Conservation (phyloP, 2,888 invertebrate genomes). For the Cosmia pyralina region DNA sequence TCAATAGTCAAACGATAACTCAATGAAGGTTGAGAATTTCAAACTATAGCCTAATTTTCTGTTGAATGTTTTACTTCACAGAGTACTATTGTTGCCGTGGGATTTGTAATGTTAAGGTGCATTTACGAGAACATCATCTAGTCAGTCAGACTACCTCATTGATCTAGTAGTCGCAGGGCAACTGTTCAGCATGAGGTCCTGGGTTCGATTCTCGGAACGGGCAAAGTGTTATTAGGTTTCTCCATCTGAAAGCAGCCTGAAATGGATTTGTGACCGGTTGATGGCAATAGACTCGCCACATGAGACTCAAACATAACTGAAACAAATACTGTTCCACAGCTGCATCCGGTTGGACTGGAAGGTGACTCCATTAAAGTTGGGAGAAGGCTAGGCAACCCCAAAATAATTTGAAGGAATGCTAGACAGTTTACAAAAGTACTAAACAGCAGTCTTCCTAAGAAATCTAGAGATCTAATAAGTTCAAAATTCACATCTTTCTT, state of each 20-base stretch:
- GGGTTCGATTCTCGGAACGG: too few species aligned
- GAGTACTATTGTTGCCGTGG: slow-evolving; percentile 5
- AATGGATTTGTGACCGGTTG: too few species aligned
- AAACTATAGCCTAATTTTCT: background rate
- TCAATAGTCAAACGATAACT: background rate
- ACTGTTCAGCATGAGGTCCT: too few species aligned
- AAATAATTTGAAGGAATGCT: background rate
- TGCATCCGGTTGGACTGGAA: too few species aligned
- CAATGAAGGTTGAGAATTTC: background rate
- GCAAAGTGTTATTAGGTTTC: too few species aligned
- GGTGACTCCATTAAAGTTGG: background rate
- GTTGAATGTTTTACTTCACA: background rate
- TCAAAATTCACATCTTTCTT: slow-evolving; percentile 11
- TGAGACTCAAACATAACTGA: too few species aligned
- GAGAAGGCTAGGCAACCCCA: background rate
- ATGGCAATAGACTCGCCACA: too few species aligned
- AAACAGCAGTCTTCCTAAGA: slow-evolving; percentile 3
- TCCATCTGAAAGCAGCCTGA: too few species aligned
- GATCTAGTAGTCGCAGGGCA: too few species aligned
- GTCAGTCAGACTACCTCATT: background rate
- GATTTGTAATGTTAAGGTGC: background rate
- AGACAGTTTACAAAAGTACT: background rate
- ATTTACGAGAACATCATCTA: background rate
- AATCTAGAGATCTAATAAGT: slow-evolving; percentile 20
- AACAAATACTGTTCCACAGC: too few species aligned